Conservation (phyloP, 2,797 vertebrate species). For the Paedocypris micromegethes region DNA sequence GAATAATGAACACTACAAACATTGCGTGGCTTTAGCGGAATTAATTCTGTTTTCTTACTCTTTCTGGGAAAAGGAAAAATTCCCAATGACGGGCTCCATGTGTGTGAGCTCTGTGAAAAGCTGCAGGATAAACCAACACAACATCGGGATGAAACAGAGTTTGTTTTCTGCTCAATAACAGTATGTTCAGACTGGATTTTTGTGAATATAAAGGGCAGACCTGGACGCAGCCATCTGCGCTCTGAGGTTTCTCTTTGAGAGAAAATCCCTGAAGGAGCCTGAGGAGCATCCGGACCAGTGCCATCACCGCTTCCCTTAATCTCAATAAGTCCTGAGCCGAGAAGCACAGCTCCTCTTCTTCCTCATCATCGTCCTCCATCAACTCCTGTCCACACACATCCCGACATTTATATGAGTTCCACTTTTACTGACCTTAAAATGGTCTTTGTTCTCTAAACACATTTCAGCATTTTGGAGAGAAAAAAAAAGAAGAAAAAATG, state of each 20-base stretch:
- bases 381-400: constrained; percentile 53
- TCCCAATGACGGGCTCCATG: constrained; percentile 72
- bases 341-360: constrained; percentile 70
- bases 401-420: not conserved
- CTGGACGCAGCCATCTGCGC: constrained; percentile 70
- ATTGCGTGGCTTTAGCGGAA: too few species aligned
- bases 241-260: constrained; percentile 77
- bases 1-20: too few species aligned
- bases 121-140: constrained; percentile 54
- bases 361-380: constrained; percentile 61
- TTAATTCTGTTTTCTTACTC: constrained; percentile 59
- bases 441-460: too few species aligned
- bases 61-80: constrained; percentile 58
- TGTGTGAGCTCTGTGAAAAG: constrained; percentile 77
- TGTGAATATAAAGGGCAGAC: constrained; percentile 54
- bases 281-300: constrained; percentile 77
- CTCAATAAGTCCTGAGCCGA: constrained; percentile 71
- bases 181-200: too few species aligned
- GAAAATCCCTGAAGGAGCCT: constrained; percentile 77
- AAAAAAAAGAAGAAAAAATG: constrained; percentile 3
- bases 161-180: too few species aligned
- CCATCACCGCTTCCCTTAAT: constrained; percentile 69
- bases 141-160: too few species aligned
- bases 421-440: too few species aligned
- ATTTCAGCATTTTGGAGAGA: too few species aligned